Conservation (phyloP, 2,797 vertebrate species). For the Sebastes reedi region DNA sequence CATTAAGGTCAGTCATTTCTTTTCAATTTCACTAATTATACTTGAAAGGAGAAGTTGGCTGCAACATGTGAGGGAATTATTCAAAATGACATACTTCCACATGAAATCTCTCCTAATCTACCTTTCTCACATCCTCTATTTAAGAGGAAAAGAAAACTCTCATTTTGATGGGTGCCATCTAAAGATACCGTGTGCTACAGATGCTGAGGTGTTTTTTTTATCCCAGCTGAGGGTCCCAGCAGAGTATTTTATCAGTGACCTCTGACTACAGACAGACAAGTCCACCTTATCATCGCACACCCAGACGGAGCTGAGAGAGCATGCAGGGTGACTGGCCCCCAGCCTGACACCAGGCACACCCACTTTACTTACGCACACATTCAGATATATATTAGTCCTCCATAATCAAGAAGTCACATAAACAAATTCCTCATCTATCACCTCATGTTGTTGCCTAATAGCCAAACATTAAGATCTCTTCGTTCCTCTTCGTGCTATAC, state of each 20-base stretch:
- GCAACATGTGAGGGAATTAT: not conserved
- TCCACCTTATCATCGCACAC: slow-evolving; percentile 77
- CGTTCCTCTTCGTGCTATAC: not conserved
- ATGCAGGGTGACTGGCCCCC: slow-evolving; percentile 46
- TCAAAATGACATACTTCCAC: not conserved
- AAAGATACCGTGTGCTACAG: slow-evolving; percentile 25
- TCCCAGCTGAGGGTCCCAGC: slow-evolving; percentile 20
- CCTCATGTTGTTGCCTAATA: not conserved
- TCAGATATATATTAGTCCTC: not conserved
- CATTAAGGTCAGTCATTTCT: slow-evolving; percentile 88
- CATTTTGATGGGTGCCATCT: slow-evolving; percentile 8
- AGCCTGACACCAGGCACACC: slow-evolving; percentile 60
- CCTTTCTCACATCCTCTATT: not conserved
- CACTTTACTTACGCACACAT: slow-evolving; percentile 46
- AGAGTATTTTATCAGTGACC: slow-evolving; percentile 72
- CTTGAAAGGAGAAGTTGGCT: not conserved
- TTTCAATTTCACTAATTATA: not conserved
- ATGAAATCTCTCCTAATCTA: not conserved
- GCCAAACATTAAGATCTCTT: not conserved
- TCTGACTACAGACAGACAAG: slow-evolving; percentile 35
- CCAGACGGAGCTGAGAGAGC: slow-evolving; percentile 54
- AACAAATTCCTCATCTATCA: not conserved
- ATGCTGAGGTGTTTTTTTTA: slow-evolving; percentile 57
- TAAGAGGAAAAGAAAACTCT: not conserved
- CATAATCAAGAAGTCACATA: not conserved